Evolutionary conservation across 2,888 invertebrate species (phyloP).

Genomic region (Caenorhabditis angaria): DNA sequence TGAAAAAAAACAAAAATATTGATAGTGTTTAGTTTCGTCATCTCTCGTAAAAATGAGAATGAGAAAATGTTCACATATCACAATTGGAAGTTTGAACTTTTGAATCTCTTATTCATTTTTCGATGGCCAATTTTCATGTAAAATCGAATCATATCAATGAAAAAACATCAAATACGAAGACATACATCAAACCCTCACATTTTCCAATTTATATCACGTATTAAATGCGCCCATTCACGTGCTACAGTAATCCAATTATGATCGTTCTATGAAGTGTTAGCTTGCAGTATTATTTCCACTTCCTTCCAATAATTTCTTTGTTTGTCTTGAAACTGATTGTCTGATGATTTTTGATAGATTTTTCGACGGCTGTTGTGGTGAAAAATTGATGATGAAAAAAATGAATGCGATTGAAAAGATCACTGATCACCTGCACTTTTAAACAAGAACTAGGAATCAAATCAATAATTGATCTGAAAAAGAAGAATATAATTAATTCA

Average conservation of each 20-base stretch:
- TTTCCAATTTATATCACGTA: neutral
- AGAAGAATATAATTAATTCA: too few species aligned
- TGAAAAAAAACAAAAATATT: neutral
- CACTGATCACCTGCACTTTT: too few species aligned
- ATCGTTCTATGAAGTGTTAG: slow-evolving; percentile 42
- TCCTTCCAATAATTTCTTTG: neutral
- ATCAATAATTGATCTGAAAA: too few species aligned
- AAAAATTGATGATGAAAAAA: too few species aligned
- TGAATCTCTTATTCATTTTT: neutral
- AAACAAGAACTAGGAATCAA: too few species aligned
- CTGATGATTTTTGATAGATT: neutral
- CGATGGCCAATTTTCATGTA: neutral
- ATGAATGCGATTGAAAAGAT: too few species aligned
- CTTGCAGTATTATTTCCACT: slow-evolving; percentile 35
- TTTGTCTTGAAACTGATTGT: neutral
- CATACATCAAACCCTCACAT: neutral
- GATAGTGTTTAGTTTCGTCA: neutral
- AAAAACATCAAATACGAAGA: neutral
- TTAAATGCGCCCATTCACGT: slow-evolving; percentile 22
- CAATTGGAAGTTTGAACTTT: neutral
- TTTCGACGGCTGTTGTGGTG: too few species aligned
- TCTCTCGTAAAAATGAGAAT: slow-evolving; percentile 1
- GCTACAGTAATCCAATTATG: slow-evolving; percentile 30
- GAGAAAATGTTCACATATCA: neutral
- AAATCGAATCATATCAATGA: neutral